Evolutionary conservation across 2,113 vertebrate genomes (phyloP), one percentile per base, ranked within the genome.

Genomic region (Lichenostomus cassidix): DNA sequence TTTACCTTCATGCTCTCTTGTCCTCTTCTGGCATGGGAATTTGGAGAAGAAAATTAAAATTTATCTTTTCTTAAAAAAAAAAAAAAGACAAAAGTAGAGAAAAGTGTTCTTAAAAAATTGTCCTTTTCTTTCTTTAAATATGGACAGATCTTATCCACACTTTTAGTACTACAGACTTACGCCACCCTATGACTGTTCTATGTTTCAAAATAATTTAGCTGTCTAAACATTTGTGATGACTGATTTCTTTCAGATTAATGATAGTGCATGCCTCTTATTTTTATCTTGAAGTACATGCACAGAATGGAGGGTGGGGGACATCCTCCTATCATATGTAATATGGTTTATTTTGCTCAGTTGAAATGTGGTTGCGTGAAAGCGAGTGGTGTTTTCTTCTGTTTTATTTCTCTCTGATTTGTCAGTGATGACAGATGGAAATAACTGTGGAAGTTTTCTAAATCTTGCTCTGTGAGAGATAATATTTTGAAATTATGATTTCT

Each of bases 51-150:
- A 81, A 89, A 83, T 31, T 4, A 31, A 37, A 73, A n/a, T 29
- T 22, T 14, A 12, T 10, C 1, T 75, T 63, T 63, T n/a, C 8
- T 49, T 21, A 3, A 15, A 41, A 74, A 83, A 50, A 46, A 18
- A 18, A 19, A 27, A 21, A 0, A 1, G 0, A 2, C 12, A 67
- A 29, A 60, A 11, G 2, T 24, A 37, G 5, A 18, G 78, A 47
- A 44, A 27, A 12, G 0, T 10, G 2, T 35, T 35, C 27, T 33
- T 87, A 64, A 74, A 73, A 42, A 46, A 12, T 33, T 53, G 2
- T 59, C 6, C 9, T 55, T 12, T 42, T 14, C 53, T 77, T 52
- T 83, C 37, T 77, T 73, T 81, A 55, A 11, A n/a, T 70, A 50
- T 14, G 12, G 41, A 63, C 11, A 78, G 22, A 58, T 52, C 8